Percentiles rank a stretch among this genome's conserved stretches.
phyloP scores from a whole-genome alignment of 2,888 invertebrate species.

The Acleris emargana region DNA sequence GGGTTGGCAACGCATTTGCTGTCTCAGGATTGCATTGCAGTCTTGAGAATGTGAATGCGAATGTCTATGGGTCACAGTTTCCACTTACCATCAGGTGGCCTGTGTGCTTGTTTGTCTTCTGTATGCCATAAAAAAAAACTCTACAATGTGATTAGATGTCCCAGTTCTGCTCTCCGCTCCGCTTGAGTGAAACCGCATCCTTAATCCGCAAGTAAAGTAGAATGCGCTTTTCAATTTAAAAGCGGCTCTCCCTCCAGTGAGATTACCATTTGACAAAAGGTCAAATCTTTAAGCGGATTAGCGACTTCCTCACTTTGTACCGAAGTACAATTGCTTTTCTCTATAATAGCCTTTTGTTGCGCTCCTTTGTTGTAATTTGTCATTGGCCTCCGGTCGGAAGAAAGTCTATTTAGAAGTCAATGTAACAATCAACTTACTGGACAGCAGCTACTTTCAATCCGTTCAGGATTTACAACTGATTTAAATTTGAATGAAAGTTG shows the following conservation, averaged over 20 bases:
- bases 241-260: neutral
- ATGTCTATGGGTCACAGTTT: no score
- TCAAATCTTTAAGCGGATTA: constrained; percentile 20
- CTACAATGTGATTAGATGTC: no score
- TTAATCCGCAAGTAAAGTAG: neutral
- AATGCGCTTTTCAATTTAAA: neutral
- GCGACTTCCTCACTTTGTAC: constrained; percentile 16
- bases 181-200: no score
- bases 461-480: neutral
- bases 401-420: constrained; percentile 8
- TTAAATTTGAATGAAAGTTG: constrained; percentile 8
- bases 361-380: constrained; percentile 15
- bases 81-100: no score
- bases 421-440: constrained; percentile 1
- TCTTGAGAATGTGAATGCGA: no score
- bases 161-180: no score
- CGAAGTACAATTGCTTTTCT: constrained; percentile 10
- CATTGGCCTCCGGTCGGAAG: constrained; percentile 1
- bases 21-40: no score
- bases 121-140: no score
- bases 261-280: neutral
- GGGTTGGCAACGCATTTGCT: no score
- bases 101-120: no score
- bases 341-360: constrained; percentile 16
- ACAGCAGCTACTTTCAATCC: no score